Conservation (phyloP, 2,797 vertebrate species). For the Parauchenoglanis punctatus region DNA sequence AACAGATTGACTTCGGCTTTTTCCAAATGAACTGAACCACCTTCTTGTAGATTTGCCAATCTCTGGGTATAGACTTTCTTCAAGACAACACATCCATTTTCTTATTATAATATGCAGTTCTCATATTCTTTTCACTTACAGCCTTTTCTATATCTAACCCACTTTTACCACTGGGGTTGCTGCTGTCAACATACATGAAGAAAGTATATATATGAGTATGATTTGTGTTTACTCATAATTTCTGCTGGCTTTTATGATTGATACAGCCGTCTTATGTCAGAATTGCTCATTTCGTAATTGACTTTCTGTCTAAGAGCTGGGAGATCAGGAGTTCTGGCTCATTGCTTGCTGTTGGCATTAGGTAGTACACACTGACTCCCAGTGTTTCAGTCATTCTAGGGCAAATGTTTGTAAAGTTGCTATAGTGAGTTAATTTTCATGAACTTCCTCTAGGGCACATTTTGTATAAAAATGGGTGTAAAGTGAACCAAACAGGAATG, state of each 20-base stretch:
- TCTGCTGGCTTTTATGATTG: not conserved
- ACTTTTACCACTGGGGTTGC: constrained; percentile 4
- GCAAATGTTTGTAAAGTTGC: not conserved
- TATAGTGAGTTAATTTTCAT: not conserved
- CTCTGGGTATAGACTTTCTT: not conserved
- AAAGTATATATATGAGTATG: constrained; percentile 9
- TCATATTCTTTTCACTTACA: constrained; percentile 7
- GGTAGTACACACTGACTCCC: not conserved
- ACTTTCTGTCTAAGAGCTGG: not conserved
- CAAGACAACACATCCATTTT: not conserved
- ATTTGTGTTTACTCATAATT: constrained; percentile 5
- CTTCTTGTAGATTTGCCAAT: constrained; percentile 6
- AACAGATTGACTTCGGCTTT: constrained; percentile 10
- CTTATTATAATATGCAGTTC: not conserved
- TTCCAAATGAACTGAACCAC: constrained; percentile 19
- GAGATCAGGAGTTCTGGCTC: not conserved
- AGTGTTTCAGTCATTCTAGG: not conserved
- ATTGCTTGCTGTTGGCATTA: not conserved
- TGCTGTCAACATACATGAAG: constrained; percentile 7
- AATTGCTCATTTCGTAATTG: not conserved
- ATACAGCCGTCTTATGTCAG: not conserved
- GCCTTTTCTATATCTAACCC: not conserved
- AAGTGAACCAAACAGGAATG: not conserved
- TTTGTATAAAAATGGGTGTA: not conserved
- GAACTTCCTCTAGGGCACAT: not conserved